Conservation (phyloP, 2,888 invertebrate genomes). For the Hetaerina titia region DNA sequence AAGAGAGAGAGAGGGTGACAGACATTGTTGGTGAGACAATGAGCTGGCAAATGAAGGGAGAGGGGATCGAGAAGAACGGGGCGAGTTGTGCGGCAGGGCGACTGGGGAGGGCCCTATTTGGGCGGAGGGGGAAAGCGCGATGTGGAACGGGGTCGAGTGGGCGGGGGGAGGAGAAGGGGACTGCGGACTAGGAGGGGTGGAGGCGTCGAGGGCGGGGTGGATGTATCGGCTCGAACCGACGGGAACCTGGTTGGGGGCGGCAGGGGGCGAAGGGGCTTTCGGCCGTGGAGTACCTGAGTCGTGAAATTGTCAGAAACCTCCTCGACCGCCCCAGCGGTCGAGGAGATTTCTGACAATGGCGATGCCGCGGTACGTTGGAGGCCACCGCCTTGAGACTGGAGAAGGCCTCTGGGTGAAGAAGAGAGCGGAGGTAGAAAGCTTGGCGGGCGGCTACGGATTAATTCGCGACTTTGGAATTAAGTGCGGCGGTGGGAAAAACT, state of each 20-base stretch:
- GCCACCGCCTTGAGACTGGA: too few relatives aligned
- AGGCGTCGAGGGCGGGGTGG: not conserved
- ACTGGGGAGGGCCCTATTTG: not conserved
- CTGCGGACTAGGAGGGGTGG: not conserved
- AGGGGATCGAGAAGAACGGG: too few relatives aligned
- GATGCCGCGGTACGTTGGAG: too few relatives aligned
- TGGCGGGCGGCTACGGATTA: too few relatives aligned
- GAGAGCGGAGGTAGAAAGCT: too few relatives aligned
- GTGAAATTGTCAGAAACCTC: too few relatives aligned
- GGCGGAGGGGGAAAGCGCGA: not conserved
- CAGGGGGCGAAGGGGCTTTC: not conserved
- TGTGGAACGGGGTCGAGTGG: not conserved
- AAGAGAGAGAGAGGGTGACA: not conserved
- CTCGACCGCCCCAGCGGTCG: not conserved
- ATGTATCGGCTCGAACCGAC: too few relatives aligned
- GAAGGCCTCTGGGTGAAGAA: too few relatives aligned
- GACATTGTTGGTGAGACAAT: constrained; percentile 20
- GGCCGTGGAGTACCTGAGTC: not conserved
- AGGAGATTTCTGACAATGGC: too few relatives aligned
- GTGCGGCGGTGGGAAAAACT: too few relatives aligned
- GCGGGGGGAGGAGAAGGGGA: not conserved
- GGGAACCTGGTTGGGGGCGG: not conserved
- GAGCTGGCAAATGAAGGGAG: not conserved
- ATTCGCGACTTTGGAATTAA: too few relatives aligned
- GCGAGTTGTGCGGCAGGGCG: not conserved